A percentile compares a stretch with the other conserved stretches of the same genome.
phyloP scores from a whole-genome alignment of 1,140 invertebrate genomes.

The Bombus waltoni region DNA sequence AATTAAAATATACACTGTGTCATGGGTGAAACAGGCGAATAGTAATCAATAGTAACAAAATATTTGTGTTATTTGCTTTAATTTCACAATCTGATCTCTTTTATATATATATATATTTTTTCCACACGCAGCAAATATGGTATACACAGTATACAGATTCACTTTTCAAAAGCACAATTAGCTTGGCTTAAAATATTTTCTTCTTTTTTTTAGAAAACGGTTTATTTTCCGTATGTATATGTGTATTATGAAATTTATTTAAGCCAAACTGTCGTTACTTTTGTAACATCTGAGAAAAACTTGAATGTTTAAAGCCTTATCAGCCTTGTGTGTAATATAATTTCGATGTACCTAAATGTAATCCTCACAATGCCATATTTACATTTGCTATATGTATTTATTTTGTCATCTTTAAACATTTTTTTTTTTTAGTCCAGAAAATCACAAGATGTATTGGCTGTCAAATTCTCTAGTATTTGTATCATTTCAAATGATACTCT shows the following conservation, averaged over 20 bases:
- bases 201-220: neutral
- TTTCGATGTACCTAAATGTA: conserved; percentile 76
- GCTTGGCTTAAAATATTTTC: conserved; percentile 74
- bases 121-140: conserved; percentile 77
- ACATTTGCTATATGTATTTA: conserved; percentile 60
- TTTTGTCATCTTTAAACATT: conserved; percentile 41
- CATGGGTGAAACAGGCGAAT: conserved; percentile 83
- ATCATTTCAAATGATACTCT: conserved; percentile 59
- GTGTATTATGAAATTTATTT: conserved; percentile 37
- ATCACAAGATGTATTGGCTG: conserved; percentile 60
- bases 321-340: conserved; percentile 73
- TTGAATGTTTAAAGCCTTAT: conserved; percentile 68
- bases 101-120: conserved; percentile 58
- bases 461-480: conserved; percentile 60
- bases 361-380: conserved; percentile 59
- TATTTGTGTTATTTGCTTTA: conserved; percentile 80
- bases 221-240: conserved; percentile 3
- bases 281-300: conserved; percentile 70
- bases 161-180: conserved; percentile 77
- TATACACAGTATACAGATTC: conserved; percentile 82
- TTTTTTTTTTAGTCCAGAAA: conserved; percentile 46
- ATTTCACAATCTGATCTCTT: conserved; percentile 63
- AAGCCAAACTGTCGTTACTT: conserved; percentile 77
- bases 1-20: conserved; percentile 84
- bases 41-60: conserved; percentile 83